Evolutionary conservation across 2,888 invertebrate species (phyloP), one percentile per base, ranked within the genome.

Genomic region (Laothoe populi): DNA sequence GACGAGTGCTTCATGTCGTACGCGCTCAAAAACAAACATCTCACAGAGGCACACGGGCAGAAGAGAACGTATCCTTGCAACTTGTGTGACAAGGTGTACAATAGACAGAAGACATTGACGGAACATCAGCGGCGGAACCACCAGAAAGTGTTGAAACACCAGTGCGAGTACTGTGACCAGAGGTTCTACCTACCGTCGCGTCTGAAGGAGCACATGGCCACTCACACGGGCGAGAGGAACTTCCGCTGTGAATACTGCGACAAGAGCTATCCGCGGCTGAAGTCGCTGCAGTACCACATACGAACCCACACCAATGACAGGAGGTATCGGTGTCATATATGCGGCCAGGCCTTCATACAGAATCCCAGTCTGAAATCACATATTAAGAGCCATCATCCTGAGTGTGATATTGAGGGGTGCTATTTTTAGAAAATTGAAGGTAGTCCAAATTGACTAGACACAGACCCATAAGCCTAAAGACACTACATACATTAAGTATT

Each of bases 341-440:
- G 95, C 64, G 92, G 87, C 0, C 93, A 93, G 49, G 93, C 94
- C 0, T 95, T 95, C 61, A 94, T 94, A 60, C 94, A 94, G 62
- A 93, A 94, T 59, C 91, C 94, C 0, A 94, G 94, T 66, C 70
- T 95, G 46, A 95, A 95, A 66, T 90, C 93, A 0, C 95, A 95
- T 75, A 92, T 94, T 59, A 94, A 94, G 61, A 93, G 88, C 7
- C 94, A 94, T 66, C 94, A 94, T 70, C 91, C 93, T 0, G 91
- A 90, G 48, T 90, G 90, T 68, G 90, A 90, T 69, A 81, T 90
- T 0, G 88, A 89, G 2, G 87, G 84, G 1, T 88, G 87, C 40
- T 89, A 87, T 64, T 89, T 61, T 23, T 61, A 61, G 35, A n/a
- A 53, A 19, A 53, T 35, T 49, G 26, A 8, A 19, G 2, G 2